These are phyloP conservation scores for Chionomys nivalis DNA, from an alignment of 2,113 vertebrate genomes.

Conservation along the genomic window DNA sequence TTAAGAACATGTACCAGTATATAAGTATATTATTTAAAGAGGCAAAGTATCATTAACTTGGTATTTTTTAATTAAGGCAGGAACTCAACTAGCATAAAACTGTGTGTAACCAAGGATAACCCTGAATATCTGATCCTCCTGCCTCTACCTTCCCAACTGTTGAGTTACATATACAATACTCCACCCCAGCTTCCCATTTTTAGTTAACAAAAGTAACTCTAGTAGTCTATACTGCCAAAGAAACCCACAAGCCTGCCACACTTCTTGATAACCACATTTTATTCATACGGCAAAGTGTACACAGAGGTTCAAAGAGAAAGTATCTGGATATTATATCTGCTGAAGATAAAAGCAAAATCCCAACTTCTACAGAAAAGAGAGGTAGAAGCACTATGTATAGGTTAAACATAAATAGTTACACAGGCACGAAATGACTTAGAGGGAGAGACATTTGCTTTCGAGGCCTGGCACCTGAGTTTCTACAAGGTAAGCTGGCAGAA, in stretches of 20 bases:
- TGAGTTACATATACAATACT: background rate
- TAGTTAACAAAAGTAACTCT: background rate
- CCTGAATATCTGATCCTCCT: background rate
- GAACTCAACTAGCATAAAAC: background rate
- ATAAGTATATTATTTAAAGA: background rate
- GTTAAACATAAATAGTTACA: background rate
- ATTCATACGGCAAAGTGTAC: background rate
- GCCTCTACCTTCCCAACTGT: background rate
- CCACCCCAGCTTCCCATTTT: background rate
- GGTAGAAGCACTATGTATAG: background rate
- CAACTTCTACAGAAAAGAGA: constrained; percentile 28
- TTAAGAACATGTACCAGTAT: constrained; percentile 32
- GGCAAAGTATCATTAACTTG: background rate
- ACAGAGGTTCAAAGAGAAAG: constrained; percentile 21
- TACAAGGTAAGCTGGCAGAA: constrained; percentile 32
- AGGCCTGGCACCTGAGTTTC: background rate
- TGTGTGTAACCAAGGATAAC: too few relatives aligned
- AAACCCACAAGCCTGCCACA: background rate
- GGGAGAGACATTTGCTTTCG: background rate
- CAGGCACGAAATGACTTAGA: background rate
- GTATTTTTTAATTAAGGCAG: background rate
- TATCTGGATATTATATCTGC: background rate
- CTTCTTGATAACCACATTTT: constrained; percentile 42
- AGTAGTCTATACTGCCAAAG: background rate
- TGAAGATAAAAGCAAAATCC: constrained; percentile 34